A percentile compares a stretch with the other conserved stretches of the same genome.
Evolutionary conservation across 1,140 invertebrate genomes (phyloP).

Genomic region (Mycetomoellerius zeteki): DNA sequence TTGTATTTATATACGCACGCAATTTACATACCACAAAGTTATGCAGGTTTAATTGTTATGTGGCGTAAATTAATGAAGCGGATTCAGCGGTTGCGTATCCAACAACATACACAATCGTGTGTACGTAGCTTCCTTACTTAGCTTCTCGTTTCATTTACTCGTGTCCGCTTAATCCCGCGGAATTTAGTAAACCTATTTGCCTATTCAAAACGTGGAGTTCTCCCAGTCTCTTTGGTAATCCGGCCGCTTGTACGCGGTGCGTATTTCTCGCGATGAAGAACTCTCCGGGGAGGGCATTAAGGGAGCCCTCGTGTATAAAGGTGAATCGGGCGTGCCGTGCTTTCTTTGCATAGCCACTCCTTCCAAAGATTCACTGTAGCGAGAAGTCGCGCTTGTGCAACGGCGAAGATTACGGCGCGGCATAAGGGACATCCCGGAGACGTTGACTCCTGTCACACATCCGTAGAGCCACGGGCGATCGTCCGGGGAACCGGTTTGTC

Average conservation of each 20-base stretch:
- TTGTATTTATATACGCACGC: background rate
- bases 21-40: conserved; percentile 30
- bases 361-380: conserved; percentile 49
- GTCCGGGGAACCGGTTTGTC: conserved; percentile 48
- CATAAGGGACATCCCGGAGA: conserved; percentile 45
- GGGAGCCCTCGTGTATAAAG: conserved; percentile 46
- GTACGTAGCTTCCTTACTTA: conserved; percentile 29
- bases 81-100: conserved; percentile 39
- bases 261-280: conserved; percentile 54
- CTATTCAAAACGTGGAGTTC: conserved; percentile 30
- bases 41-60: conserved; percentile 46
- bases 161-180: conserved; percentile 51
- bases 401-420: conserved; percentile 31
- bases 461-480: background rate
- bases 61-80: conserved; percentile 43
- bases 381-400: conserved; percentile 13
- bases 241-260: conserved; percentile 7
- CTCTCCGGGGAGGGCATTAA: conserved; percentile 18
- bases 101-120: conserved; percentile 10
- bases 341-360: conserved; percentile 61
- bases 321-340: conserved; percentile 39
- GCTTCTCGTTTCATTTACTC: conserved; percentile 45
- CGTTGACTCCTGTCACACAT: conserved; percentile 61
- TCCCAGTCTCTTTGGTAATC: background rate
- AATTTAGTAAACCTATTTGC: conserved; percentile 58